phyloP scores from a whole-genome alignment of 2,113 vertebrate species.

The Bubalus kerabau region DNA sequence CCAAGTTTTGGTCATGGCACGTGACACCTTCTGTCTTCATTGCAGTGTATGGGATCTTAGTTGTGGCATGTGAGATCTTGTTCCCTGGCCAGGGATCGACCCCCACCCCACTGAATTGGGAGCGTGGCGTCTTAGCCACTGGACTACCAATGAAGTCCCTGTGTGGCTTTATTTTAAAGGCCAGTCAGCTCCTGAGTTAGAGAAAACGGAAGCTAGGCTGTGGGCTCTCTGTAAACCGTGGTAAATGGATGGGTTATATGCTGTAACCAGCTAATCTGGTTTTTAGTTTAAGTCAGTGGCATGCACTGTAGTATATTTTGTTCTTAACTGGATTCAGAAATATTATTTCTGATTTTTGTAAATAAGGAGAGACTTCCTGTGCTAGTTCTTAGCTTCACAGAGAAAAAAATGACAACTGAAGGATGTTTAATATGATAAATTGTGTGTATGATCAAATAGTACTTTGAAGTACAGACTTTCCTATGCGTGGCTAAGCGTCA shows the following conservation, averaged over 20 bases:
- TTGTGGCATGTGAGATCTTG: not conserved
- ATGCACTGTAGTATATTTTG: not conserved
- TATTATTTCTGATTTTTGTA: constrained; percentile 1
- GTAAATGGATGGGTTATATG: not conserved
- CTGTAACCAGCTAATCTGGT: not conserved
- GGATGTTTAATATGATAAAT: not conserved
- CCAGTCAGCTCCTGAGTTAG: not conserved
- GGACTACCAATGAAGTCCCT: not conserved
- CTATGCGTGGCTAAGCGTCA: not conserved
- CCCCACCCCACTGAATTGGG: not conserved
- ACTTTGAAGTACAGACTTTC: not conserved
- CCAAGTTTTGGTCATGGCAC: not conserved
- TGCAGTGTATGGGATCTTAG: not conserved
- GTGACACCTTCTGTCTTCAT: not conserved
- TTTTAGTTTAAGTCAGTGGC: not conserved
- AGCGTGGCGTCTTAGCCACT: not conserved
- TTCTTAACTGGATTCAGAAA: constrained; percentile 26
- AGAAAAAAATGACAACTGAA: not conserved
- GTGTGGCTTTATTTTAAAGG: not conserved
- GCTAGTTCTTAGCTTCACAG: not conserved
- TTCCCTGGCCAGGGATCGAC: not conserved
- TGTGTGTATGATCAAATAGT: not conserved
- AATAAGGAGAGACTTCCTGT: not conserved
- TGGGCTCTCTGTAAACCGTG: not conserved
- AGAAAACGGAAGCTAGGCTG: not conserved